Base-by-base conservation (phyloP, 2,797 vertebrate species). In the Chaetodon trifasciatus region DNA sequence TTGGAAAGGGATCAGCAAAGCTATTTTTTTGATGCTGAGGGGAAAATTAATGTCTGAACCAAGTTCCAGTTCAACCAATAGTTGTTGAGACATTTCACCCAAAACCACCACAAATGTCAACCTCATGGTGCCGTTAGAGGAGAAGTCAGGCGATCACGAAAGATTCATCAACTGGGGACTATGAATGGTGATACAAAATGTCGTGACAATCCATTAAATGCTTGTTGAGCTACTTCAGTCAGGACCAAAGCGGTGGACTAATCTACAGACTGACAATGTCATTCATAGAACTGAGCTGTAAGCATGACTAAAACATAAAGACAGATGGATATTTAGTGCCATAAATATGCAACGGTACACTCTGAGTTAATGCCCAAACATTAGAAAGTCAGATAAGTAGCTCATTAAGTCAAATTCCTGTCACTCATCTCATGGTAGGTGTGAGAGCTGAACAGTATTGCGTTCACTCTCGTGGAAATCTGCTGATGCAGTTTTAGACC, bases 401-500 rank as follows among this genome's bases (percentile, higher is more conserved):
- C 23, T 52, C 16, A 42, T 61, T 23, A 35, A 46, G 21, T 67
- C 15, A 44, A 62, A 46, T 19, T n/a, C 16, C 39, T 50, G 32
- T 7, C 16, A 55, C 13, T 78, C 56, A 19, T 74, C 39, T 74
- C 19, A 7, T 40, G 6, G 62, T 49, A 81, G 62, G 35, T 65
- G 35, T 57, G 42, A 63, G 58, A 60, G 68, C 58, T 24, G 37
- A 74, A 76, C 35, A 70, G 53, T 58, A 63, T 63, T 62, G 17
- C 17, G 28, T 60, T 85, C 49, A 76, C 46, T 75, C 46, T 64
- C 19, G 39, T 28, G 73, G 40, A 84, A 77, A 84, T 81, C 73
- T 92, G 89, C 79, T 73, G 77, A 88, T 76, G 82, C 77, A 56
- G 46, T 19, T 56, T 23, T 39, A 60, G 70, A 90, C 80, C 77